Evolutionary conservation across 2,113 vertebrate genomes (phyloP).

Genomic region (Paralichthys olivaceus): DNA sequence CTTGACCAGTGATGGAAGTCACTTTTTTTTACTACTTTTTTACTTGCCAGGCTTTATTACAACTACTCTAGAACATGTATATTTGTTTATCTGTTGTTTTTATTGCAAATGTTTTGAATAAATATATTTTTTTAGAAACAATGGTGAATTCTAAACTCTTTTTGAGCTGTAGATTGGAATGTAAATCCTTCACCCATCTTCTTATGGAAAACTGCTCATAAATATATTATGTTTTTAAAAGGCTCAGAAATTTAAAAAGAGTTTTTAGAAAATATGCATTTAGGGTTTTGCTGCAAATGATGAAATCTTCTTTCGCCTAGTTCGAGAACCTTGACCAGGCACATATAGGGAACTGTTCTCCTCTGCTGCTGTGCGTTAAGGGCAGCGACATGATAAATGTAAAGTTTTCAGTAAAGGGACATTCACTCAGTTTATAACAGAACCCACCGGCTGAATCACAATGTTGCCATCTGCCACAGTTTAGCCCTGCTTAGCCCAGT

Average conservation of each 20-base stretch:
- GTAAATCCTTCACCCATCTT: too few species aligned
- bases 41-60: too few species aligned
- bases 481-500: constrained; percentile 73
- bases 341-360: too few species aligned
- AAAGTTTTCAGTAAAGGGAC: neutral
- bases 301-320: neutral
- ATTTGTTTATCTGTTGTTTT: neutral
- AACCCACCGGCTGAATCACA: constrained; percentile 29
- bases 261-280: too few species aligned
- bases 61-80: too few species aligned
- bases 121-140: neutral
- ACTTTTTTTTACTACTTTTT: too few species aligned
- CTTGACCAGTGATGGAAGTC: constrained; percentile 9
- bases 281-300: neutral
- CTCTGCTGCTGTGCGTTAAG: too few species aligned
- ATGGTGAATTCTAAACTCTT: neutral
- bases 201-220: too few species aligned
- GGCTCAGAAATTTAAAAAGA: too few species aligned
- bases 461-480: constrained; percentile 63
- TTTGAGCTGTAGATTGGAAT: neutral
- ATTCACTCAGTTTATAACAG: constrained; percentile 8
- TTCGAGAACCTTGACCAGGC: too few species aligned
- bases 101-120: neutral
- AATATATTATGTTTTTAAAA: too few species aligned
- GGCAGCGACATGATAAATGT: neutral